These are phyloP conservation scores for Drosophila vallismaia DNA, from an alignment of 2,888 invertebrate genomes.

Conservation along the genomic window DNA sequence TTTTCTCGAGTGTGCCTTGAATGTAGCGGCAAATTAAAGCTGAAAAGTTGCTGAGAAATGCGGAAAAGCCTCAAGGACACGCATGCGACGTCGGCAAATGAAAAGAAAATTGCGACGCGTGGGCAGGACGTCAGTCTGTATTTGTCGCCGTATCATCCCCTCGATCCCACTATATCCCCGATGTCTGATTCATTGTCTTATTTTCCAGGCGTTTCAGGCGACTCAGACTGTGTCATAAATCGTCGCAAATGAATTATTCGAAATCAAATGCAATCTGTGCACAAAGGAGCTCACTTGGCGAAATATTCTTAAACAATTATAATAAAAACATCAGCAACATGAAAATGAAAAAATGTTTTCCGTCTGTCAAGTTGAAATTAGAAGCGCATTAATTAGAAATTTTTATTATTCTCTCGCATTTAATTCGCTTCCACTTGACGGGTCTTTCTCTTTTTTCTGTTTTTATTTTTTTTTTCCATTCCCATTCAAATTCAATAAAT, in stretches of 20 bases:
- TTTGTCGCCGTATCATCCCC: constrained; percentile 15
- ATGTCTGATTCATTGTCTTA: constrained; percentile 48
- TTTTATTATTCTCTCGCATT: constrained; percentile 65
- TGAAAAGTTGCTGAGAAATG: constrained; percentile 46
- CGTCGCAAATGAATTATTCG: constrained; percentile 66
- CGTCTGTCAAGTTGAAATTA: constrained; percentile 76
- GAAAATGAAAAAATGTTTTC: constrained; percentile 45
- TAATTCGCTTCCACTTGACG: constrained; percentile 23
- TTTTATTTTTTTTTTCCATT: constrained; percentile 37
- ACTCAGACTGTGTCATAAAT: constrained; percentile 61
- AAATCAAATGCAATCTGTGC: constrained; percentile 66
- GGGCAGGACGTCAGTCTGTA: constrained; percentile 60
- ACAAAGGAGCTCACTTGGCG: constrained; percentile 51
- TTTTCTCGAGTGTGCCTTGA: constrained; percentile 4
- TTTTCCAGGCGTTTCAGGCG: constrained; percentile 16
- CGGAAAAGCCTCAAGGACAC: constrained; percentile 62
- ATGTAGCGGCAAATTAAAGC: constrained; percentile 53
- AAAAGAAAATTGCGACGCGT: constrained; percentile 56
- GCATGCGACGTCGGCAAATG: constrained; percentile 40
- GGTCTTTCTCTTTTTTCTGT: constrained; percentile 16
- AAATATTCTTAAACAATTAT: constrained; percentile 27
- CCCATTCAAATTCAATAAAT: constrained; percentile 58
- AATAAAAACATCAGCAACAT: constrained; percentile 33
- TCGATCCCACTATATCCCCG: background rate
- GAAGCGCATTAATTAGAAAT: constrained; percentile 78